Evolutionary conservation across 1,140 invertebrate genomes (phyloP).

Genomic region (Rhyzopertha dominica): DNA sequence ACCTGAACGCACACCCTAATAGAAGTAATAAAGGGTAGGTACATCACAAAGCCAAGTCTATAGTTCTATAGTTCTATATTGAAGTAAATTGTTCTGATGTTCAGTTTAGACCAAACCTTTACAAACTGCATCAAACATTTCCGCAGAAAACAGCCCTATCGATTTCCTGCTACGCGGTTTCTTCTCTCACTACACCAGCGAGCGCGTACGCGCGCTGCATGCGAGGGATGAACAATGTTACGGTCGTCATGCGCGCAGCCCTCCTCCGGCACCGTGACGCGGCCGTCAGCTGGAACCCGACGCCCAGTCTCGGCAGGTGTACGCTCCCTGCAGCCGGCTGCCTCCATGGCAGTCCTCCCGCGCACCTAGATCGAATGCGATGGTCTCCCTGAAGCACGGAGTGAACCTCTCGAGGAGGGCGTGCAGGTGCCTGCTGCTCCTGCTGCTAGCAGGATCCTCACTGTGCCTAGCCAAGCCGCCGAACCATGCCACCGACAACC

Average conservation of each 20-base stretch:
- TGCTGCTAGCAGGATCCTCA: constrained; percentile 32
- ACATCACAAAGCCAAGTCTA: no score
- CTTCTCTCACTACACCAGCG: no score
- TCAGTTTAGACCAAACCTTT: no score
- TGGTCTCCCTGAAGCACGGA: constrained; percentile 53
- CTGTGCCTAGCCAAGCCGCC: constrained; percentile 26
- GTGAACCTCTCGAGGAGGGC: constrained; percentile 54
- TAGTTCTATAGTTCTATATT: no score
- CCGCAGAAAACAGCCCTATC: no score
- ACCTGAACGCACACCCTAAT: no score
- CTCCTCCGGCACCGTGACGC: constrained; percentile 38
- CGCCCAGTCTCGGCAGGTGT: constrained; percentile 34
- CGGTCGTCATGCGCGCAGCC: constrained; percentile 12
- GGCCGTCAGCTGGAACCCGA: constrained; percentile 29
- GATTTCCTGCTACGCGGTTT: no score
- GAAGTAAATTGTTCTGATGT: no score
- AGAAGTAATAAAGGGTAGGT: no score
- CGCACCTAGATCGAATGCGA: constrained; percentile 38
- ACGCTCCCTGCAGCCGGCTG: constrained; percentile 38
- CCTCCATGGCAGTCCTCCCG: constrained; percentile 42
- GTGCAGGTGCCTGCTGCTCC: constrained; percentile 45
- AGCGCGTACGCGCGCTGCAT: no score
- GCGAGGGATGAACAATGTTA: no score
- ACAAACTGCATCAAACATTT: no score
- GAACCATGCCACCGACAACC: constrained; percentile 29